Base-by-base conservation (phyloP, 2,888 invertebrate species). In the Hyalella azteca region DNA sequence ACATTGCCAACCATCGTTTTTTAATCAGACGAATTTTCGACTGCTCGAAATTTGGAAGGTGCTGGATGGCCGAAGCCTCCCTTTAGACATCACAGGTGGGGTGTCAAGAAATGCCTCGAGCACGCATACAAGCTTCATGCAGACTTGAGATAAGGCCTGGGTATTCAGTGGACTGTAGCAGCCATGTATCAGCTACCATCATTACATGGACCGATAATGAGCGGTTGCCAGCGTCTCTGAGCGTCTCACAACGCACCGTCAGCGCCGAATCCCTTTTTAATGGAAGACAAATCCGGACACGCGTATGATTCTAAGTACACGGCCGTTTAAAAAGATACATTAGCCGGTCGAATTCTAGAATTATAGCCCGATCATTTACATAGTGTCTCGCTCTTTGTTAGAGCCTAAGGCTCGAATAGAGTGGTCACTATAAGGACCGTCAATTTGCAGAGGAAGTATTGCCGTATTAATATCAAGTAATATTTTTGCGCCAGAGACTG, bases 381-480 rank as follows among this genome's bases (percentile, higher is more conserved):
- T 26, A 26, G 11, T 7, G 54, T 54, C 26, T 26, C 5, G 19
- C 49, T 49, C 49, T 49, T 22, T 22, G 22, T 22, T 29, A 54
- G 9, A 54, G 11, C 13, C 54, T 54, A 2, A 54, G 11, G 54
- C 26, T 54, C 0, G 26, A 26, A 54, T 54, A 26, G 36, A 66
- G 66, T 19, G 29, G 66, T 66, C 66, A 66, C 26, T 2, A 22
- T 54, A 26, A n/a, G n/a, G 22, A 22, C 26, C 54, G 9, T 26
- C 54, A 54, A 54, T 13, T 54, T 54, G 29, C 22, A 26, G n/a
- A 22, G 26, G 54, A 22, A 54, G 22, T 26, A 11, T 13, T 54
- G 11, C 3, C 54, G 54, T 66, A 36, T 66, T 66, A 36, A 66
- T n/a, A 66, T 66, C 36, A 66, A 66, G 39, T 36, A 13, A 66